phyloP scores from a whole-genome alignment of 2,113 vertebrate species.

The Heliornis fulica region DNA sequence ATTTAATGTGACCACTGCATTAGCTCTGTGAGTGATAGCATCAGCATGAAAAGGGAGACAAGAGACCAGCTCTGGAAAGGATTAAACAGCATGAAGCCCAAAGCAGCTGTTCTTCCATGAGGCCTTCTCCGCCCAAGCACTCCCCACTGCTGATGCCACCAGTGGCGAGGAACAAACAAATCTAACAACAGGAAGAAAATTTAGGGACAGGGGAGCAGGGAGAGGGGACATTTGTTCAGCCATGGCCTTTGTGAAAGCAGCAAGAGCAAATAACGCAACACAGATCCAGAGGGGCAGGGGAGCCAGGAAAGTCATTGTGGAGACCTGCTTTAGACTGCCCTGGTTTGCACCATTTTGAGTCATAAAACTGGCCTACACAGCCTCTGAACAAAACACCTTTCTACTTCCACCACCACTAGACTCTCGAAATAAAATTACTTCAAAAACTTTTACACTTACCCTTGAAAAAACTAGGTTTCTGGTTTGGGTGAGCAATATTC shows the following conservation, averaged over 20 bases:
- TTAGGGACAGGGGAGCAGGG: accelerated
- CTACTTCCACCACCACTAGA: neutral
- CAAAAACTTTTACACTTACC: neutral
- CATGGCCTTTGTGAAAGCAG: neutral
- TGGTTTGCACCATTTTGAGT: neutral
- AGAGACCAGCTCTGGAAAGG: neutral
- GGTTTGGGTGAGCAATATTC: neutral
- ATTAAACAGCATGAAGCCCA: slow-evolving; percentile 23
- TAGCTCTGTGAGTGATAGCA: neutral
- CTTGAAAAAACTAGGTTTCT: neutral
- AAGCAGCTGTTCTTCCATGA: neutral
- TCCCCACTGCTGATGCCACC: neutral
- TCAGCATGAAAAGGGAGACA: neutral
- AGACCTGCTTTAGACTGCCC: neutral
- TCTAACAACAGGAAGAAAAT: neutral
- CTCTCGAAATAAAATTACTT: neutral
- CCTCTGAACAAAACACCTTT: neutral
- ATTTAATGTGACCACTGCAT: neutral
- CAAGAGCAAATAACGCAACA: neutral
- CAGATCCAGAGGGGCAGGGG: neutral
- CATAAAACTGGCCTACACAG: accelerated
- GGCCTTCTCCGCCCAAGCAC: neutral
- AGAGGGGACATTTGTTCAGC: neutral
- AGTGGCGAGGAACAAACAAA: neutral
- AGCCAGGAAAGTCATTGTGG: neutral